Evolutionary conservation across 1,140 invertebrate species (phyloP).

Genomic region (Nasonia giraulti): DNA sequence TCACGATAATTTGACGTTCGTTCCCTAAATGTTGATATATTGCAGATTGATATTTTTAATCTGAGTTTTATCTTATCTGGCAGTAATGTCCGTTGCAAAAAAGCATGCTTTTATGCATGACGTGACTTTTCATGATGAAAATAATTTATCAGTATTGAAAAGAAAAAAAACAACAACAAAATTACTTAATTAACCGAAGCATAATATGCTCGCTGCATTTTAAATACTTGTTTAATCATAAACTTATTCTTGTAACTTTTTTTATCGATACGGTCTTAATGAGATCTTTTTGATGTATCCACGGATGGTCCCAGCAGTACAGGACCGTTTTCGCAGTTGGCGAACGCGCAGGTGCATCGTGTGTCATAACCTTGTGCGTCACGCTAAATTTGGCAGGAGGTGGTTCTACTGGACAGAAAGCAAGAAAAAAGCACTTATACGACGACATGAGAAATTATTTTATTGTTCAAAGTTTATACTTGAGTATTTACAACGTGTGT

Average conservation of each 20-base stretch:
- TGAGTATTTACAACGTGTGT: too few species aligned
- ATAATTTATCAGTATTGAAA: too few species aligned
- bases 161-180: too few species aligned
- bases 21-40: too few species aligned
- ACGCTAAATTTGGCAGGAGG: conserved; percentile 1
- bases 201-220: not conserved
- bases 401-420: not conserved
- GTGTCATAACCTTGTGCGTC: conserved; percentile 26
- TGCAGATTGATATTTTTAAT: too few species aligned
- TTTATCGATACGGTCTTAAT: conserved; percentile 9
- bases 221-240: conserved; percentile 5
- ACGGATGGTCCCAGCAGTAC: not conserved
- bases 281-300: conserved; percentile 25
- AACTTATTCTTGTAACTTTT: not conserved
- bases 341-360: conserved; percentile 31
- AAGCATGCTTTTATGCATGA: too few species aligned
- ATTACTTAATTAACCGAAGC: not conserved
- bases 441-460: too few species aligned
- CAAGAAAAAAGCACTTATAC: not conserved
- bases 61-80: too few species aligned
- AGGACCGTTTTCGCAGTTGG: conserved; percentile 30
- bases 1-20: not conserved
- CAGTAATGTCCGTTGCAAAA: too few species aligned
- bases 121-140: too few species aligned
- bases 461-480: too few species aligned